A percentile compares a stretch with the other conserved stretches of the same genome.
Evolutionary conservation across 2,888 invertebrate species (phyloP).

Genomic region (Synanthedon vespiformis): DNA sequence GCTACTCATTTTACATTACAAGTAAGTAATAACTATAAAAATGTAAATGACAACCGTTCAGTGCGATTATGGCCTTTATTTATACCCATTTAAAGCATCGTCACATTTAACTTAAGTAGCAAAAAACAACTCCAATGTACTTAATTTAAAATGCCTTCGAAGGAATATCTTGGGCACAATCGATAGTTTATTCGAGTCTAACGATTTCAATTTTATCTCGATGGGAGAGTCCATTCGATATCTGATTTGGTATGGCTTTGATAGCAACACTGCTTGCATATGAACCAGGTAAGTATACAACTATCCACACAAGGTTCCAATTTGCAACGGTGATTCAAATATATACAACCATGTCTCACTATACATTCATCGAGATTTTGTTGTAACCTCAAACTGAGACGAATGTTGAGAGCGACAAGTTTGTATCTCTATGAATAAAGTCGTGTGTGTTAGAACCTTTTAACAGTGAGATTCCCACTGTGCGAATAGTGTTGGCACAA

Average conservation of each 20-base stretch:
- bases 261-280: conserved; percentile 42
- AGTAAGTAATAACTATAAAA: not conserved
- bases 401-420: not conserved
- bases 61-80: not conserved
- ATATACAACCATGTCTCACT: conserved; percentile 28
- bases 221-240: conserved; percentile 30
- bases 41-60: not conserved
- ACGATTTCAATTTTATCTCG: conserved; percentile 48
- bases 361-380: not conserved
- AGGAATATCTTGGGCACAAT: conserved; percentile 27
- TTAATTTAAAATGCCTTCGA: conserved; percentile 36
- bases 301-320: conserved; percentile 38
- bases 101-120: not conserved
- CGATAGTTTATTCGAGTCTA: conserved; percentile 38
- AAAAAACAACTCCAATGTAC: conserved; percentile 4
- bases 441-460: not conserved
- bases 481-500: conserved; percentile 38
- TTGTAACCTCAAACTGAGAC: not conserved
- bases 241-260: conserved; percentile 34
- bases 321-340: conserved; percentile 26
- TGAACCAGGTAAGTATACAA: conserved; percentile 27
- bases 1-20: not conserved
- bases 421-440: not conserved
- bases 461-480: not conserved
- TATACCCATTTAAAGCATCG: not conserved